These are phyloP conservation scores for Glossophaga mutica DNA, from an alignment of 2,797 vertebrate genomes.

Conservation along the genomic window DNA sequence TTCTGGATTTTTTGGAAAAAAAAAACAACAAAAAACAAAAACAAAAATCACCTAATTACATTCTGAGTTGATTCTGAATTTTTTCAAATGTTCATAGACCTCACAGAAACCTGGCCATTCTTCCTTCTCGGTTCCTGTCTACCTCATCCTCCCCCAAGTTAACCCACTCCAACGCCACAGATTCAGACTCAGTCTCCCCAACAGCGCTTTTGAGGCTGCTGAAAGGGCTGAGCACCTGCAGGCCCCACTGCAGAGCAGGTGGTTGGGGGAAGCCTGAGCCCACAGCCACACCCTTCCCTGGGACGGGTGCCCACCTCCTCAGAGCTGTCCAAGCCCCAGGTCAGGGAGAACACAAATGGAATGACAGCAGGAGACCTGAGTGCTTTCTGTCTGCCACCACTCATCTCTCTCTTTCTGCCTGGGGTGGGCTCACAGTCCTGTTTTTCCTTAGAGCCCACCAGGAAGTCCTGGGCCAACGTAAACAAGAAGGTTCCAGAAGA, in stretches of 20 bases:
- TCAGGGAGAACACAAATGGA: not conserved
- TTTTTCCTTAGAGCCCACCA: not conserved
- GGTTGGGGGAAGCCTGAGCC: not conserved
- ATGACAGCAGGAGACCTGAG: not conserved
- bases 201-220: not conserved
- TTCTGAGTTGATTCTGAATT: slow-evolving; percentile 4
- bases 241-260: not conserved
- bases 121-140: not conserved
- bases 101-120: slow-evolving; percentile 36
- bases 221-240: not conserved
- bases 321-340: not conserved
- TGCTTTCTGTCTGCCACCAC: not conserved
- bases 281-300: not conserved
- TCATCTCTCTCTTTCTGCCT: not conserved
- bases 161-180: not conserved
- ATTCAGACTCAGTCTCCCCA: not conserved
- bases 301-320: not conserved
- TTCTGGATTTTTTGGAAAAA: slow-evolving; percentile 55
- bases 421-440: not conserved
- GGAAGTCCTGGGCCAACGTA: not conserved
- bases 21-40: slow-evolving; percentile 66
- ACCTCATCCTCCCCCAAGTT: not conserved
- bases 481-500: slow-evolving; percentile 2
- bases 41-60: slow-evolving; percentile 63
- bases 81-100: slow-evolving; percentile 32